These are phyloP conservation scores for Hypotaenidia philippensis DNA, from an alignment of 2,797 vertebrate species.

Conservation along the genomic window DNA sequence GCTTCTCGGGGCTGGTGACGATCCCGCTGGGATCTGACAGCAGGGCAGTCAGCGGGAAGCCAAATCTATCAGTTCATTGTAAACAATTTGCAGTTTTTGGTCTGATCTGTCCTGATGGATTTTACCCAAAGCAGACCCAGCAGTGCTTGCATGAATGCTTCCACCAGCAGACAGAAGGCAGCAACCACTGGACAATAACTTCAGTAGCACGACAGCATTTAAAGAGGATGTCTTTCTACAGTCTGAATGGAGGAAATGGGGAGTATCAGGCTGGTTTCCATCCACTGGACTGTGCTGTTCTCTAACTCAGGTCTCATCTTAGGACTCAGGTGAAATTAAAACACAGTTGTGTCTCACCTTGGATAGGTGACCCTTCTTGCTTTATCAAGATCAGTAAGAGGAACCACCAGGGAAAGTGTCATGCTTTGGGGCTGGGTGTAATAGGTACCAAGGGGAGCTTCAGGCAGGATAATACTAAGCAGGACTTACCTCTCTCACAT, in stretches of 20 bases:
- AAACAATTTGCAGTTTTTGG: not conserved
- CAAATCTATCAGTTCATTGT: not conserved
- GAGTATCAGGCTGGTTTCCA: not conserved
- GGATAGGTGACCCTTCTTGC: not conserved
- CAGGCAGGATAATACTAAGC: not conserved
- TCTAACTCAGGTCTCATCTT: not conserved
- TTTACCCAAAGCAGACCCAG: not conserved
- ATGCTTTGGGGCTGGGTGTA: not conserved
- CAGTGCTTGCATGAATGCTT: accelerated
- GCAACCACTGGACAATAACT: not conserved
- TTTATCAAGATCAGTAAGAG: not conserved
- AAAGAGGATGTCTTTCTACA: not conserved
- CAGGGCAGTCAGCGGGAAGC: not conserved
- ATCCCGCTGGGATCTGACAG: not conserved
- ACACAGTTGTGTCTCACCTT: not conserved
- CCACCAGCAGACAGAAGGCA: not conserved
- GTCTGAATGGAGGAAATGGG: accelerated
- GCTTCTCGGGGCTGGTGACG: accelerated
- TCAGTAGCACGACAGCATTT: accelerated
- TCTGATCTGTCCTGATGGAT: conserved; percentile 6
- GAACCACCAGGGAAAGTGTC: not conserved
- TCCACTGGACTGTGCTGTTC: not conserved
- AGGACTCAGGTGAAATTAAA: not conserved
- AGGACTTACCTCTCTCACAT: not conserved
- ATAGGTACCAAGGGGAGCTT: not conserved